These are phyloP conservation scores for Bilobella aurantiaca DNA, from an alignment of 1,140 invertebrate species.

Conservation along the genomic window DNA sequence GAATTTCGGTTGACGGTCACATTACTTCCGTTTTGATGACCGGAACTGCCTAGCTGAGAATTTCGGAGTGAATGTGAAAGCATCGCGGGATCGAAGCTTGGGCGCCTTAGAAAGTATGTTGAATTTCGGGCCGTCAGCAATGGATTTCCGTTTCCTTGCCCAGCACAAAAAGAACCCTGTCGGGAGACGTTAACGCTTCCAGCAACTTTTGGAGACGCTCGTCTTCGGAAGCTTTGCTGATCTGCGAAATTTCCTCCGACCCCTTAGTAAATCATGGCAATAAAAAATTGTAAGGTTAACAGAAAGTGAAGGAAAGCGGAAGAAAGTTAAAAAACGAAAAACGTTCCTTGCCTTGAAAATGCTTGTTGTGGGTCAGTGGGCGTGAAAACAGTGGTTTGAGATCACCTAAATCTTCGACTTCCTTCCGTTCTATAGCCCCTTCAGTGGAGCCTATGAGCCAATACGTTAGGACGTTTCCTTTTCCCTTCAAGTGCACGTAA, in stretches of 20 bases:
- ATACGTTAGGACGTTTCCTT: conserved; percentile 66
- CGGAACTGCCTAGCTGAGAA: conserved; percentile 15
- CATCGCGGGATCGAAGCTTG: conserved; percentile 33
- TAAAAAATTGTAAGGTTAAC: no score
- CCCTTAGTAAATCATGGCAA: conserved; percentile 39
- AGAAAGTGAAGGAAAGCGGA: no score
- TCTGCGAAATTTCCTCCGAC: conserved; percentile 38
- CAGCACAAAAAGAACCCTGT: conserved; percentile 33
- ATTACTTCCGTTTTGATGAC: not conserved
- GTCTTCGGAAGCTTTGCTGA: conserved; percentile 35
- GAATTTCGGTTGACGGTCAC: conserved; percentile 4
- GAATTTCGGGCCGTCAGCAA: conserved; percentile 18
- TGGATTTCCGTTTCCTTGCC: conserved; percentile 11
- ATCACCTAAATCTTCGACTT: conserved; percentile 20
- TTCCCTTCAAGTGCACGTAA: conserved; percentile 78
- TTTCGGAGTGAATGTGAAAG: conserved; percentile 25
- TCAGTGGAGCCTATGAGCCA: conserved; percentile 73
- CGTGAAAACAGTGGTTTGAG: conserved; percentile 34
- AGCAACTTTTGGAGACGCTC: conserved; percentile 27
- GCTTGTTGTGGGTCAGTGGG: no score
- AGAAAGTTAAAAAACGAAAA: not conserved
- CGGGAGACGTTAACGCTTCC: conserved; percentile 31
- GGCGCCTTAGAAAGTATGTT: conserved; percentile 26
- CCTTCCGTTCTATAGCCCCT: conserved; percentile 50
- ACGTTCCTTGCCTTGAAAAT: not conserved